phyloP scores from a whole-genome alignment of 2,797 vertebrate genomes.

The Galago senegalensis region DNA sequence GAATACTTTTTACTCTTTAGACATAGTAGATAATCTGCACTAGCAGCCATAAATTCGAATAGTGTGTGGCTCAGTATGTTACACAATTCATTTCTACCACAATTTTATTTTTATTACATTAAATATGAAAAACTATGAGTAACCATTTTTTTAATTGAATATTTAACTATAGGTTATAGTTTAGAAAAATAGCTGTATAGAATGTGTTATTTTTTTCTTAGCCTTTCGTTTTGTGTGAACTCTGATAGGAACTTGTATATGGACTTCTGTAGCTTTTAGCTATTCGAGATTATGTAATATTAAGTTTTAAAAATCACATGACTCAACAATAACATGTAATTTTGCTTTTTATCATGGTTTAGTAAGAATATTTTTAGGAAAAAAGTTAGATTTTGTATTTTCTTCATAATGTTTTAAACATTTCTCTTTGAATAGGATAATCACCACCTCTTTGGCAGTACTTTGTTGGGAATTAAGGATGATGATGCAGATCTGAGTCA shows the following conservation, averaged over 20 bases:
- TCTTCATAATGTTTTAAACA: conserved; percentile 37
- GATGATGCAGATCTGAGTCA: conserved; percentile 98
- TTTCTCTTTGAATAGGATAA: conserved; percentile 93
- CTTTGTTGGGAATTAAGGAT: conserved; percentile 97
- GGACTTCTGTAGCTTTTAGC: conserved; percentile 2
- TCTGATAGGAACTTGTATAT: conserved; percentile 41
- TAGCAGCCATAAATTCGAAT: not conserved
- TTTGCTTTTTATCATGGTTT: conserved; percentile 55
- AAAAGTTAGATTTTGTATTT: conserved; percentile 52
- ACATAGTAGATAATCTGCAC: conserved; percentile 13
- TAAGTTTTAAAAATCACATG: conserved; percentile 51
- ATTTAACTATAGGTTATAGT: not conserved
- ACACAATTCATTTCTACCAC: not conserved
- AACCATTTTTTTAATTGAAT: conserved; percentile 10
- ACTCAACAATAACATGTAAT: conserved; percentile 23
- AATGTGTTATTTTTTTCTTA: conserved; percentile 28
- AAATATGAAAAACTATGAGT: conserved; percentile 34
- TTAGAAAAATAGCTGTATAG: conserved; percentile 11
- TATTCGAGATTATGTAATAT: conserved; percentile 2
- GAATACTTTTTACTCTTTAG: conserved; percentile 37
- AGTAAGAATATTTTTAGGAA: conserved; percentile 42
- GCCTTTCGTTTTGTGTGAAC: conserved; percentile 53
- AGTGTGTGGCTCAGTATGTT: not conserved
- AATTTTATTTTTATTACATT: conserved; percentile 37
- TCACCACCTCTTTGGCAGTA: conserved; percentile 98